Percentiles rank a stretch among this genome's conserved stretches.
Evolutionary conservation across 2,888 invertebrate species (phyloP).

Genomic region (Diaperis boleti): DNA sequence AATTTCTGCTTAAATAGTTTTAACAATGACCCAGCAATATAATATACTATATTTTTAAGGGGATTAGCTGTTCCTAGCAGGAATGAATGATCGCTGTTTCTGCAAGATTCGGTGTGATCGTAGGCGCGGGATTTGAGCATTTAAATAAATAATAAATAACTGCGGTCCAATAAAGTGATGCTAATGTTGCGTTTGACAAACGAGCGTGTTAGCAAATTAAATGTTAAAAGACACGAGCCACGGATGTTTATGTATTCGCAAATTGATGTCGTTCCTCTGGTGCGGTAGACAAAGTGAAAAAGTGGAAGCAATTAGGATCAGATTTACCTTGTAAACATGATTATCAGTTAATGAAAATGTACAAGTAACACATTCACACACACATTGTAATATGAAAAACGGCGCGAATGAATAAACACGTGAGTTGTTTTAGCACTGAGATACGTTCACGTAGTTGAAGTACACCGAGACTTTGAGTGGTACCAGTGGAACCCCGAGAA

Average conservation of each 20-base stretch:
- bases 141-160: too few species aligned
- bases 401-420: constrained; percentile 55
- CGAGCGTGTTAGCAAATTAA: constrained; percentile 11
- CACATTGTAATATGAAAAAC: constrained; percentile 52
- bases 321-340: constrained; percentile 64
- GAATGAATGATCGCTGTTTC: too few species aligned
- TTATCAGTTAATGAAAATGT: constrained; percentile 54
- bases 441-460: constrained; percentile 53
- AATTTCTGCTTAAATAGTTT: too few species aligned
- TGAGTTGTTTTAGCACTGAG: constrained; percentile 50
- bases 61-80: too few species aligned
- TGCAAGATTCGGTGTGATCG: background rate
- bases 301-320: constrained; percentile 11
- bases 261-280: background rate
- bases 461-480: constrained; percentile 58
- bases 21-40: too few species aligned
- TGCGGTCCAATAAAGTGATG: constrained; percentile 3
- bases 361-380: constrained; percentile 55
- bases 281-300: constrained; percentile 8
- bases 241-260: constrained; percentile 1
- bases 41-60: too few species aligned
- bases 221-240: constrained; percentile 5
- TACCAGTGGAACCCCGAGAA: constrained; percentile 49
- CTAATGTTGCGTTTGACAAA: constrained; percentile 18
- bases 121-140: constrained; percentile 9